Evolutionary conservation across 2,888 invertebrate genomes (phyloP).

Genomic region (Ormyrus nitidulus): DNA sequence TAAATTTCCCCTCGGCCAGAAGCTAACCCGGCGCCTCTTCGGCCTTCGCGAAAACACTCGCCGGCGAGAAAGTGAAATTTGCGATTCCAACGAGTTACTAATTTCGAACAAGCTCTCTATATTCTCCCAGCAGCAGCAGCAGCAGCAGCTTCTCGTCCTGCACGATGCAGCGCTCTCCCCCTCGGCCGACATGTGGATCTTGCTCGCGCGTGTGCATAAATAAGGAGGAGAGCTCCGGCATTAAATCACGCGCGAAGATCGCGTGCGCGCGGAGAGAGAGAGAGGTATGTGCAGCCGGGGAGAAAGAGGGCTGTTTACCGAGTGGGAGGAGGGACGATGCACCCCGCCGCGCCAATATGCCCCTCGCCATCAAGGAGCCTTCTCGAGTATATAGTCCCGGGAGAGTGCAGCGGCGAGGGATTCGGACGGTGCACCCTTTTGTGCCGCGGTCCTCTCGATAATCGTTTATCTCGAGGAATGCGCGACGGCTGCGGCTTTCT

Average conservation of each 20-base stretch:
- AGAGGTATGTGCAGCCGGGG: constrained; percentile 23
- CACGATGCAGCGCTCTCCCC: constrained; percentile 53
- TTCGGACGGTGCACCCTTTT: no score
- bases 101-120: constrained; percentile 66
- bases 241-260: constrained; percentile 73
- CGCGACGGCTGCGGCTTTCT: no score
- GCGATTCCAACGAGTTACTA: constrained; percentile 63
- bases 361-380: constrained; percentile 70
- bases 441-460: no score
- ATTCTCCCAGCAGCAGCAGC: constrained; percentile 21
- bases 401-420: no score
- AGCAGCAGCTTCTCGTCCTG: constrained; percentile 26
- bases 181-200: constrained; percentile 62
- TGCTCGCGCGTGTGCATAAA: background rate
- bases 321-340: constrained; percentile 60
- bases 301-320: constrained; percentile 41
- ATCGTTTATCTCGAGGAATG: no score
- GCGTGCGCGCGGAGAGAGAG: constrained; percentile 61
- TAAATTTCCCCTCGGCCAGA: no score
- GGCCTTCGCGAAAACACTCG: no score
- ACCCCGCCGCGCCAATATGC: constrained; percentile 74
- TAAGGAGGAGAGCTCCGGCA: constrained; percentile 65
- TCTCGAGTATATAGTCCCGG: constrained; percentile 68
- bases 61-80: constrained; percentile 47
- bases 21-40: no score